Evolutionary conservation across 2,113 vertebrate species (phyloP).

Genomic region (Bubalus kerabau): DNA sequence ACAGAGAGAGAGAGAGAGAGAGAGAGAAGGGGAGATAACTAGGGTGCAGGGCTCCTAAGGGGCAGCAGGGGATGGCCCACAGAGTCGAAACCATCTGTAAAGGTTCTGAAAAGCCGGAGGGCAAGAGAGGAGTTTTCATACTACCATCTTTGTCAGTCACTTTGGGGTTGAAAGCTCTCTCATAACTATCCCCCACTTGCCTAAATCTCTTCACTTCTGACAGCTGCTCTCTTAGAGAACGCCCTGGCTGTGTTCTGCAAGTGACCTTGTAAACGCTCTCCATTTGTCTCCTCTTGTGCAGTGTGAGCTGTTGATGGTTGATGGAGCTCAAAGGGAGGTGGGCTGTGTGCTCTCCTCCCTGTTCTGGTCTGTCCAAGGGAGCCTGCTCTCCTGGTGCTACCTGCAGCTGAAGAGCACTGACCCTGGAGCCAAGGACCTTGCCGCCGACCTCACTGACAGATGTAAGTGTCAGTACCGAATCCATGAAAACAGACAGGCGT

Average conservation of each 20-base stretch:
- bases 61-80: not conserved
- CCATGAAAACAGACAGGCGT: not conserved
- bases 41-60: not conserved
- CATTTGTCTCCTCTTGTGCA: constrained; percentile 69
- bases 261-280: not conserved
- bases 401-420: constrained; percentile 90
- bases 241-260: not conserved
- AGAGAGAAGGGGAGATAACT: not conserved
- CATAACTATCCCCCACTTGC: not conserved
- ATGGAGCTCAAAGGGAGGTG: constrained; percentile 80
- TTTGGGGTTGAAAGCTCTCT: not conserved
- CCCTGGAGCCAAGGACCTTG: constrained; percentile 78
- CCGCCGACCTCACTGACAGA: constrained; percentile 87
- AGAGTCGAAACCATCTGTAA: not conserved
- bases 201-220: not conserved
- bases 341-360: constrained; percentile 89
- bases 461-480: constrained; percentile 82
- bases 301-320: constrained; percentile 92
- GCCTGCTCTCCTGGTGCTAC: constrained; percentile 96
- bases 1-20: not conserved
- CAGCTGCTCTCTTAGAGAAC: not conserved
- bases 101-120: not conserved
- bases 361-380: constrained; percentile 97
- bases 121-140: not conserved
- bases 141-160: not conserved